Base-by-base conservation (phyloP, 2,888 invertebrate species). In the Eupithecia insigniata region DNA sequence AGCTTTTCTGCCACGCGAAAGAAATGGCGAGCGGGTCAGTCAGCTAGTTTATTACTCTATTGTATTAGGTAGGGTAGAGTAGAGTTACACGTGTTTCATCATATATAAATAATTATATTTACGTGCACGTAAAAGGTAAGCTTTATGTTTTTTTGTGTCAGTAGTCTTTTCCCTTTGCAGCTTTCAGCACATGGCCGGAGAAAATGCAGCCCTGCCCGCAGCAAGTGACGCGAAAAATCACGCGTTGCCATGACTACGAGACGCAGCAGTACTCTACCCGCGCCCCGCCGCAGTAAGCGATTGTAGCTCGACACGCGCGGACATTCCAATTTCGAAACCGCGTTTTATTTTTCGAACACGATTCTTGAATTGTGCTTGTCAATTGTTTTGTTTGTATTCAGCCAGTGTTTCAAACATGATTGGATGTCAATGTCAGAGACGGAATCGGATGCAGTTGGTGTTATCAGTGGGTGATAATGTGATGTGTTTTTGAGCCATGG, bases 261-360 rank as follows among this genome's bases (percentile, higher is more conserved):
- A 93, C 93, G 93, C 93, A 90, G 92, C 92, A 91, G 90, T 90
- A 84, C 85, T 84, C 85, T 86, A 79, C 78, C 84, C 90, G 90
- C 92, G 92, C 90, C 89, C 85, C 90, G 75, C 89, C 90, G 91
- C 93, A 93, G 93, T 93, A 86, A 87, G 88, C 87, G 84, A 82
- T 81, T 84, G 80, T 77, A 81, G 78, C 81, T 85, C 85, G 78
- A 71, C 68, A 76, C 73, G 87, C 78, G 81, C 79, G 86, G 87
- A 80, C 73, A 72, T 76, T 69, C 78, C 65, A 67, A 76, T 39
- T 67, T 73, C 58, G 22, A 77, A 73, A 75, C 6, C 69, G 74
- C 43, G 66, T 72, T 77, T 78, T 76, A 72, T 77, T 67, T 71
- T 67, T 46, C 65, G 58, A 79, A 78, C 78, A 71, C 73, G 65